phyloP scores from a whole-genome alignment of 2,113 vertebrate species.

The Tinamus guttatus region DNA sequence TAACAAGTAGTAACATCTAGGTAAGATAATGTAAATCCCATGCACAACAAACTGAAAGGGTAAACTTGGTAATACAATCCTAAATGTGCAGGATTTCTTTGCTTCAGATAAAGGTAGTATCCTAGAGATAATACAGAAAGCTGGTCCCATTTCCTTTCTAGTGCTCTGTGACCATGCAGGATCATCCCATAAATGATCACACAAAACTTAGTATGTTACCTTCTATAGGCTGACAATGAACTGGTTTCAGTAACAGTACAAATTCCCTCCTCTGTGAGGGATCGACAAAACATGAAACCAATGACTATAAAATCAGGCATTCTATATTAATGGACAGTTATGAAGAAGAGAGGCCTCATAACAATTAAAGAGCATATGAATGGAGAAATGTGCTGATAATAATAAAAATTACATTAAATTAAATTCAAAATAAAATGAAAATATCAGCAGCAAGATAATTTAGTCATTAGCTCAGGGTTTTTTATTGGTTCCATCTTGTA shows the following conservation, averaged over 20 bases:
- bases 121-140: not conserved
- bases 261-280: not conserved
- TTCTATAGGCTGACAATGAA: accelerated
- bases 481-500: not conserved
- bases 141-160: not conserved
- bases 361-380: not conserved
- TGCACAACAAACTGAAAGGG: not conserved
- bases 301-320: not conserved
- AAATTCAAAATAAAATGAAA: not conserved
- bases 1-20: not conserved
- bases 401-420: not conserved
- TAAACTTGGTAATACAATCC: accelerated
- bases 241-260: not conserved
- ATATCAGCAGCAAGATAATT: not conserved
- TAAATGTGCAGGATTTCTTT: not conserved
- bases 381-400: accelerated
- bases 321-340: not conserved
- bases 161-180: not conserved
- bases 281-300: accelerated
- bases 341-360: not conserved
- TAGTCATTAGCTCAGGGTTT: not conserved
- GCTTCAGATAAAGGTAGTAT: not conserved
- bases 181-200: not conserved
- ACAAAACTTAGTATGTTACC: not conserved
- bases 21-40: not conserved